Conservation (phyloP, 2,113 vertebrate species). For the Parus major region DNA sequence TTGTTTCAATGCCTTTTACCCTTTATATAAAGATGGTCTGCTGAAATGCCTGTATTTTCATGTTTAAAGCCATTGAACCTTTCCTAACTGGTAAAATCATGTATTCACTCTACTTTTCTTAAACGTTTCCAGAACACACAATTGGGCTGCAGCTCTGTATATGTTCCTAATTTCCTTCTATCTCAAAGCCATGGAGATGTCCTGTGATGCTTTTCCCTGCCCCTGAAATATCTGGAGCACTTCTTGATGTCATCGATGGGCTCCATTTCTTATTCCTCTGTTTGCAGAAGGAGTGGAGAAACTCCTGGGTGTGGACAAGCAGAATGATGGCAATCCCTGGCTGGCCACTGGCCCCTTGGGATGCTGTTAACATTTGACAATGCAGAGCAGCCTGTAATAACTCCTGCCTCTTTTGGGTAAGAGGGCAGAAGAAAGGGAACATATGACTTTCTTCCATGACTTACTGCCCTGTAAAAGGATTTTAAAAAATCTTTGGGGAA, state of each 20-base stretch:
- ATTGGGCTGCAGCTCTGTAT: neutral
- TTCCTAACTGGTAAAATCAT: neutral
- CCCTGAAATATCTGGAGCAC: neutral
- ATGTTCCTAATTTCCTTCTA: neutral
- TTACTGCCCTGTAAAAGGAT: slow-evolving; percentile 18
- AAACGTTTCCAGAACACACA: neutral
- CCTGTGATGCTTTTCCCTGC: neutral
- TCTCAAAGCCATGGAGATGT: neutral
- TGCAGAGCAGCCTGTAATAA: neutral
- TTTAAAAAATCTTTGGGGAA: slow-evolving; percentile 18
- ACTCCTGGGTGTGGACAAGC: fast-evolving
- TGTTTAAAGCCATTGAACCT: neutral
- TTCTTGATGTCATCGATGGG: neutral
- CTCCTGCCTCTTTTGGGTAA: neutral
- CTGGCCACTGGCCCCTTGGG: neutral
- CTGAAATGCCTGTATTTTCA: neutral
- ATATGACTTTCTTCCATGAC: neutral
- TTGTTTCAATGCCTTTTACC: neutral
- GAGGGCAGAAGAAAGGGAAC: neutral
- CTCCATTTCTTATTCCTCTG: neutral
- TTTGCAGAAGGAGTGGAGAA: neutral
- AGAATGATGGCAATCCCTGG: neutral
- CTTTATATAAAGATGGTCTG: neutral
- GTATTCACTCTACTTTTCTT: neutral
- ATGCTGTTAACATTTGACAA: neutral